Evolutionary conservation across 2,113 vertebrate genomes (phyloP).

Genomic region (Ctenomys sociabilis): DNA sequence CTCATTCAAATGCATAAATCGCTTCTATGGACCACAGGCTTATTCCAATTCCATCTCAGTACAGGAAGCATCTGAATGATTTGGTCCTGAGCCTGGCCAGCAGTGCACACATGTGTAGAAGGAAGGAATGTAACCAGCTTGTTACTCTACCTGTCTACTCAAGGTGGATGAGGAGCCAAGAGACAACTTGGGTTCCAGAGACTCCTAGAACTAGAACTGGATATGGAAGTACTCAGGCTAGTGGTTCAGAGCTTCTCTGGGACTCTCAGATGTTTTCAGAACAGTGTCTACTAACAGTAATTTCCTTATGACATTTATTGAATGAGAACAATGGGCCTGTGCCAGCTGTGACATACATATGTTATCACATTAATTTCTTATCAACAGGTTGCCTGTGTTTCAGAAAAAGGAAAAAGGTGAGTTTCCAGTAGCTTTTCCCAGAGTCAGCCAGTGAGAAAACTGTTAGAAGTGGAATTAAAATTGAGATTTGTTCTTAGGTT

Average conservation of each 20-base stretch:
- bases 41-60: not conserved
- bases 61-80: not conserved
- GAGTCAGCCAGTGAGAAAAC: not conserved
- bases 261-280: not conserved
- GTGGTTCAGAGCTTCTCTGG: not conserved
- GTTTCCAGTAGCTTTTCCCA: not conserved
- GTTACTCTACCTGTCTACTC: not conserved
- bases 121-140: not conserved
- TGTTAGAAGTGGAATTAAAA: not conserved
- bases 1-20: not conserved
- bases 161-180: not conserved
- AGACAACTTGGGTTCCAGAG: not conserved
- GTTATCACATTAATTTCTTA: not conserved
- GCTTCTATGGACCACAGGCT: not conserved
- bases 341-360: not conserved
- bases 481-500: not conserved
- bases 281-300: not conserved
- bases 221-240: not conserved
- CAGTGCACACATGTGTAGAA: too few relatives aligned
- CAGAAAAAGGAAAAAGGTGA: not conserved
- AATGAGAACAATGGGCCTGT: not conserved
- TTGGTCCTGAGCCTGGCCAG: not conserved
- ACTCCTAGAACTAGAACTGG: not conserved
- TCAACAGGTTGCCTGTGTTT: not conserved
- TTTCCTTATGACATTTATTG: conserved; percentile 22